Evolutionary conservation across 2,113 vertebrate genomes (phyloP), one percentile per base, ranked within the genome.

Genomic region (Amazona vittata): DNA sequence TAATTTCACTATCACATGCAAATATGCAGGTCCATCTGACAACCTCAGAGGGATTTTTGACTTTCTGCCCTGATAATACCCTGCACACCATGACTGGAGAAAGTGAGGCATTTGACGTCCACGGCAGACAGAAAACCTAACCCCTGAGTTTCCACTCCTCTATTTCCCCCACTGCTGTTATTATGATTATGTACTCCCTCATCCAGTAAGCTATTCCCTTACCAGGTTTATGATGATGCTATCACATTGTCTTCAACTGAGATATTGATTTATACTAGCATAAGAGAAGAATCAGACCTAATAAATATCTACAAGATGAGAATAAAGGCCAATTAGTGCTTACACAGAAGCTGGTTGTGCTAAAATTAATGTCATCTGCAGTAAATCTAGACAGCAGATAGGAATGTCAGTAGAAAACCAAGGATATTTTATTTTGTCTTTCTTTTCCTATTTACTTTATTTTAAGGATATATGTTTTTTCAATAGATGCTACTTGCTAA

Each of bases 1-100:
- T 89, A 21, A 86, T 91, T 96, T 91, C 83, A 75, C 80, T 46
- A 78, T 91, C 53, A 74, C 57, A 81, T 89, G 73, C 80, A 96
- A 96, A 96, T 31, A 94, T 9, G 41, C 31, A 70, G 46, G 63
- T 80, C 76, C 55, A 89, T 67, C 37, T 44, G 25, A 92, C 55
- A 92, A 71, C 18, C 73, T 91, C 86, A 50, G 44, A 91, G 65
- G 89, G 60, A 78, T 75, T 89, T 94, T 50, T 67, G 2, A 77
- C 83, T 86, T 96, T 93, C 60, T 91, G 60, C 60, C 69, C 73
- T 82, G 64, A 46, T 67, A 60, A 64, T 53, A 84, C 60, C 80
- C 73, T 82, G 55, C 6, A 65, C 16, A 44, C 31, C 41, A 46
- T 12, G 31, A 75, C 49, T 91, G 31, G 49, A 74, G 14, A 91